Base-by-base conservation (phyloP, 2,797 vertebrate genomes). In the Xenops minutus region DNA sequence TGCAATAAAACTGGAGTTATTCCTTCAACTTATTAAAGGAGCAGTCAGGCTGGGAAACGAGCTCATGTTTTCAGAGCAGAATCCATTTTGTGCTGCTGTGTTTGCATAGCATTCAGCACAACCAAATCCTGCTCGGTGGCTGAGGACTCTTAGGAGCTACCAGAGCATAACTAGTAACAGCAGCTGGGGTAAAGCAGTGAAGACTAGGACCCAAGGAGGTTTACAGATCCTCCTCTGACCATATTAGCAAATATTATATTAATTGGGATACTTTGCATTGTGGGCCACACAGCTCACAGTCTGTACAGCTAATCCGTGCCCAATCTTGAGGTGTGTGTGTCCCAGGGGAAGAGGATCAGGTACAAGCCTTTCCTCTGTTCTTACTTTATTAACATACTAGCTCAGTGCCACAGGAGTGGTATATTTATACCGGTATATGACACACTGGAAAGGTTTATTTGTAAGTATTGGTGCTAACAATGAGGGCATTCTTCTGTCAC, bases 401-500 rank as follows among this genome's bases (percentile, higher is more conserved):
- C 64, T 88, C 78, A 68, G 7, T 76, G 85, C 54, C 74, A 78
- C 37, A 22, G 13, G 69, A 54, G 27, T 24, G 15, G 56, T 92
- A 36, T 75, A 68, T 56, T 88, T 69, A 66, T 84, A 56, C 56
- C 0, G 0, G 56, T 36, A n/a, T 58, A 26, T 80, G 79, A 73
- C 90, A 91, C 52, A 26, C 72, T 85, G 36, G n/a, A 44, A 94
- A 74, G 95, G 48, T 49, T 96, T 89, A 82, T 91, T 93, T 94
- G 94, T 88, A 93, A 78, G 89, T 84, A 85, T 52, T 39, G 83
- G 75, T 2, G 22, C 66, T 82, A 69, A 96, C 92, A 96, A 94
- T 86, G 78, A 79, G 93, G 83, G 67, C 74, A 92, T 90, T 94
- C 67, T 92, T 89, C 87, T 96, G 89, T 96, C 89, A 96, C 83